phyloP scores from a whole-genome alignment of 2,797 vertebrate species.

The Pagetopsis macropterus region DNA sequence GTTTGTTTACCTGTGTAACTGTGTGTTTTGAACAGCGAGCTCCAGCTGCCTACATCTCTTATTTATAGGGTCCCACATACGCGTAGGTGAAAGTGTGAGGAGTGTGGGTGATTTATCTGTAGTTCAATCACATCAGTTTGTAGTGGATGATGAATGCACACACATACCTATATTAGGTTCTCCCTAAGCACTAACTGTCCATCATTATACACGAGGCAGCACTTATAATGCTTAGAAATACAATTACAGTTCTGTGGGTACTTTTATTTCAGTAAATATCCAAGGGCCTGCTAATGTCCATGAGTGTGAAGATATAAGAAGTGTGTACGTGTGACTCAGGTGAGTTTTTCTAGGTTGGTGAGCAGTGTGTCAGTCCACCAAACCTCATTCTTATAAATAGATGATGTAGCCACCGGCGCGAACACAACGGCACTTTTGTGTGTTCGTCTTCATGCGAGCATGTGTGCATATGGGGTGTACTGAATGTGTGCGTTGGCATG shows the following conservation, averaged over 20 bases:
- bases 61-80: conserved; percentile 66
- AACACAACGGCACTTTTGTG: conserved; percentile 53
- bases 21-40: conserved; percentile 50
- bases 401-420: conserved; percentile 69
- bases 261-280: conserved; percentile 45
- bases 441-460: conserved; percentile 19
- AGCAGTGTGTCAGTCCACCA: conserved; percentile 75
- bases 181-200: conserved; percentile 41
- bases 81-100: conserved; percentile 45
- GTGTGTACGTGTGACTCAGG: conserved; percentile 61
- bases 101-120: conserved; percentile 20
- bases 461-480: conserved; percentile 35
- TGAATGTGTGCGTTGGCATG: conserved; percentile 65
- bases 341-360: conserved; percentile 74
- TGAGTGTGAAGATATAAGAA: conserved; percentile 17
- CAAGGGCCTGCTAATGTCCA: conserved; percentile 32
- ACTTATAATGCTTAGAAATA: conserved; percentile 36
- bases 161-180: conserved; percentile 7
- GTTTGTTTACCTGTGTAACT: conserved; percentile 47
- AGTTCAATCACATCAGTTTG: conserved; percentile 45
- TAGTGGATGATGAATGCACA: conserved; percentile 16
- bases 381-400: conserved; percentile 84
- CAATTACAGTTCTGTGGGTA: conserved; percentile 40
- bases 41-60: conserved; percentile 73
- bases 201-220: conserved; percentile 43